Evolutionary conservation across 2,888 invertebrate species (phyloP), one percentile per base, ranked within the genome.

Genomic region (Mesoligia furuncula): DNA sequence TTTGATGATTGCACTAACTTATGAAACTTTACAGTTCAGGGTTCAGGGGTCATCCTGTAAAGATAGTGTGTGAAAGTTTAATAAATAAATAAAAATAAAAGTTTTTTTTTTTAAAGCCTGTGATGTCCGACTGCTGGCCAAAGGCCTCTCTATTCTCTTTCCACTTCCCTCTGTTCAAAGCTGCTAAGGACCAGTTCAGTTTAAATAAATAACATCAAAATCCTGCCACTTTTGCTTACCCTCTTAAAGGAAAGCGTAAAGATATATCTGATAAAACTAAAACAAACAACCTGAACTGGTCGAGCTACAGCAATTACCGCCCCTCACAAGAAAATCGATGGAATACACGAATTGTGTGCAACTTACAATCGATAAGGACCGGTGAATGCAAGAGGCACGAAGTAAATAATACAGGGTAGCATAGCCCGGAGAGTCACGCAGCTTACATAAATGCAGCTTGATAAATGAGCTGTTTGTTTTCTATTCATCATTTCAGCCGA

Each of bases 271-370:
- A 65, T 20, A 36, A 13, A 67, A 45, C n/a, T 66, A 31, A 64
- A 77, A 74, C 73, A 70, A 73, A 78, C 62, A 73, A 31, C 39
- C 13, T 8, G 20, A 73, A 57, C 59, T 31, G 17, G 0, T 42
- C 8, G 36, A 65, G 51, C 65, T 5, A 67, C 67, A 42, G 64
- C 77, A 80, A 82, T 85, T 78, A 82, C 48, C 4, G 15, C 17
- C 9, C 11, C 36, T 54, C 54, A 59, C 65, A 70, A 82, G 69
- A 64, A 79, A 86, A 87, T 86, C 85, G 80, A 86, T 86, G 45
- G 13, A 54, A 78, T 48, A 48, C 73, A 78, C 66, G 75, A 80
- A 87, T 76, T 76, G 65, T 75, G 45, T 80, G 80, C 83, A 80
- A 39, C 67, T 57, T 75, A 71, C 39, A 77, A 86, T 86, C 83